Percentiles rank a stretch among this genome's conserved stretches.
Evolutionary conservation across 2,888 invertebrate genomes (phyloP).

Genomic region (Ophion obscuratus): DNA sequence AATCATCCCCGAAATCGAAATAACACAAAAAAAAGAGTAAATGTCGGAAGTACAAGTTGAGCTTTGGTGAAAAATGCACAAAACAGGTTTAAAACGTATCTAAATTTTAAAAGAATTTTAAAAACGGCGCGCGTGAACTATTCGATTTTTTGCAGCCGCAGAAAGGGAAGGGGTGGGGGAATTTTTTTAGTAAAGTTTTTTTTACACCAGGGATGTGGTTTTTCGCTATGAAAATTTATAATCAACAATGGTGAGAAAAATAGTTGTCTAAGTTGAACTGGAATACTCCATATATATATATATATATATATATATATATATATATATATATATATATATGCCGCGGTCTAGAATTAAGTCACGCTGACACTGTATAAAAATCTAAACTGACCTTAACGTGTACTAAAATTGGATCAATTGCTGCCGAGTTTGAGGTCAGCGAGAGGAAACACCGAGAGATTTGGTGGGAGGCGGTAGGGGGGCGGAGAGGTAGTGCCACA

Average conservation of each 20-base stretch:
- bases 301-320: not conserved
- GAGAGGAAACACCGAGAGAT: slow-evolving; percentile 11
- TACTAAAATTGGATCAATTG: slow-evolving; percentile 78
- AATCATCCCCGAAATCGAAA: too few species aligned
- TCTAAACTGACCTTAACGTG: slow-evolving; percentile 81
- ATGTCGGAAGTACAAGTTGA: too few species aligned
- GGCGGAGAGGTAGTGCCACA: not conserved
- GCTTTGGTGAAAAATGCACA: too few species aligned
- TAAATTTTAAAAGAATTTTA: too few species aligned
- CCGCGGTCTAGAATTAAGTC: slow-evolving; percentile 65
- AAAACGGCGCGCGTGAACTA: too few species aligned
- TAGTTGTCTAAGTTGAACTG: slow-evolving; percentile 45
- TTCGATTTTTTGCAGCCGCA: too few species aligned
- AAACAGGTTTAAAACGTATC: too few species aligned
- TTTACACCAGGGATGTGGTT: slow-evolving; percentile 11
- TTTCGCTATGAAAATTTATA: too few species aligned
- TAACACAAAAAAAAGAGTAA: too few species aligned
- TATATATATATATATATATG: not conserved
- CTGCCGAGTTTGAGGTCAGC: slow-evolving; percentile 47
- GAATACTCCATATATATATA: not conserved
- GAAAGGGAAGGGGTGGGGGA: too few species aligned
- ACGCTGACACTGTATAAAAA: slow-evolving; percentile 80
- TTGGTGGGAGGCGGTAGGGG: not conserved
- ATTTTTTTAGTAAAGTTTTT: too few species aligned
- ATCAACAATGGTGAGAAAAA: too few species aligned